Conservation (phyloP, 2,113 vertebrate genomes). For the Bucco capensis region DNA sequence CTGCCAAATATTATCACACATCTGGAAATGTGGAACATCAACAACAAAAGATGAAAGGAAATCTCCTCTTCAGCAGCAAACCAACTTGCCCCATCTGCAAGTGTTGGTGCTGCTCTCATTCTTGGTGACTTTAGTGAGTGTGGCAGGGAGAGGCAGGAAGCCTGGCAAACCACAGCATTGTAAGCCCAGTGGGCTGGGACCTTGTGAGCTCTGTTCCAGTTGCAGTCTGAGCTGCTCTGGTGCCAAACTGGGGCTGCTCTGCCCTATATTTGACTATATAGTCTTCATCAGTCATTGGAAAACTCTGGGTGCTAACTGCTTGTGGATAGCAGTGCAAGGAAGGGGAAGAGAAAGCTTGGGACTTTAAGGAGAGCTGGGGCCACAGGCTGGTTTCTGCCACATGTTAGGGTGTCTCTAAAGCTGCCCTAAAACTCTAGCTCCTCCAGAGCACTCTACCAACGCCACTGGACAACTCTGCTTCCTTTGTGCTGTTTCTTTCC, state of each 20-base stretch:
- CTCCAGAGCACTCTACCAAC: background rate
- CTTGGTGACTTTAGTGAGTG: background rate
- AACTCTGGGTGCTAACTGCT: background rate
- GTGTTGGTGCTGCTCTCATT: background rate
- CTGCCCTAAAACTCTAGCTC: background rate
- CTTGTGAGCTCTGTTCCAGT: background rate
- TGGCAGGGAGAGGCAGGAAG: background rate
- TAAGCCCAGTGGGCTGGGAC: background rate
- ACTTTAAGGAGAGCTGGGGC: background rate
- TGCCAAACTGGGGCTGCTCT: background rate
- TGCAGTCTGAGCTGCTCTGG: background rate
- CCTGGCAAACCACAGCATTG: background rate
- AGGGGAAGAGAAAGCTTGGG: background rate
- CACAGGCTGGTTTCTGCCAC: background rate
- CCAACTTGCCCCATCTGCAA: background rate
- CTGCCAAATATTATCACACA: background rate
- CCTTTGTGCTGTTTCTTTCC: background rate
- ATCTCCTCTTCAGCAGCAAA: background rate
- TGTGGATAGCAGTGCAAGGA: background rate
- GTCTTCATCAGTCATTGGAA: background rate
- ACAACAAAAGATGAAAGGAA: background rate
- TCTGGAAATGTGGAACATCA: background rate
- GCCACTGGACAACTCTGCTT: background rate
- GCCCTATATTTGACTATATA: background rate
- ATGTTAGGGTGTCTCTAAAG: background rate